Conservation (phyloP, 2,888 invertebrate genomes). For the Nebria brevicollis region DNA sequence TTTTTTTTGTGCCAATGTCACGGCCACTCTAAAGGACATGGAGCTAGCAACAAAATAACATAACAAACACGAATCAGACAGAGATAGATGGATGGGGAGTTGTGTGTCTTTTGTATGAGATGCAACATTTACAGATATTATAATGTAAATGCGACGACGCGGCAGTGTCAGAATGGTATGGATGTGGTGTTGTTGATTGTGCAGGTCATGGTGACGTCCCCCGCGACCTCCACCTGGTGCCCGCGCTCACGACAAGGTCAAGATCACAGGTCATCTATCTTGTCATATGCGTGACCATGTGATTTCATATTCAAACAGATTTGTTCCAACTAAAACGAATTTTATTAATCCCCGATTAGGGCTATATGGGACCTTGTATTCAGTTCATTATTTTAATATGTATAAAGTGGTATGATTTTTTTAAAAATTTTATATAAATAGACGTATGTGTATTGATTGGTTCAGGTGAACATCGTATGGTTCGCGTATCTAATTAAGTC, state of each 20-base stretch:
- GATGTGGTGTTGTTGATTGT: constrained; percentile 21
- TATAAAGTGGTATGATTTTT: too few species aligned
- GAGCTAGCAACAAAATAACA: constrained; percentile 32
- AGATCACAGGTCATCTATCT: constrained; percentile 23
- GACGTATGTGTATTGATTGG: background rate
- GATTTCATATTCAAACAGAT: too few species aligned
- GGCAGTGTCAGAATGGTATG: background rate
- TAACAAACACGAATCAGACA: constrained; percentile 10
- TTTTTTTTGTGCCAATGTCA: constrained; percentile 22
- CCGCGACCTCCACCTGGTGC: constrained; percentile 18
- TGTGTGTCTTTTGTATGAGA: background rate
- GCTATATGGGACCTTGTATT: too few species aligned
- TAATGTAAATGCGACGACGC: background rate
- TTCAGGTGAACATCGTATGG: background rate
- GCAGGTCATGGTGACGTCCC: constrained; percentile 32
- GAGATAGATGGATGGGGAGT: background rate
- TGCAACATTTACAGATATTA: background rate
- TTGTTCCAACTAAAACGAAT: too few species aligned
- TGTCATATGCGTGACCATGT: background rate
- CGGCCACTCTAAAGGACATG: constrained; percentile 23
- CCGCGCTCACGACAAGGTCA: constrained; percentile 26
- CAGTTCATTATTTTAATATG: too few species aligned
- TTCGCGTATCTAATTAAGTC: constrained; percentile 32
- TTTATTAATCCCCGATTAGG: too few species aligned
- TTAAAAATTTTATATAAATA: background rate